Evolutionary conservation across 2,113 vertebrate species (phyloP).

Genomic region (Mesitornis unicolor): DNA sequence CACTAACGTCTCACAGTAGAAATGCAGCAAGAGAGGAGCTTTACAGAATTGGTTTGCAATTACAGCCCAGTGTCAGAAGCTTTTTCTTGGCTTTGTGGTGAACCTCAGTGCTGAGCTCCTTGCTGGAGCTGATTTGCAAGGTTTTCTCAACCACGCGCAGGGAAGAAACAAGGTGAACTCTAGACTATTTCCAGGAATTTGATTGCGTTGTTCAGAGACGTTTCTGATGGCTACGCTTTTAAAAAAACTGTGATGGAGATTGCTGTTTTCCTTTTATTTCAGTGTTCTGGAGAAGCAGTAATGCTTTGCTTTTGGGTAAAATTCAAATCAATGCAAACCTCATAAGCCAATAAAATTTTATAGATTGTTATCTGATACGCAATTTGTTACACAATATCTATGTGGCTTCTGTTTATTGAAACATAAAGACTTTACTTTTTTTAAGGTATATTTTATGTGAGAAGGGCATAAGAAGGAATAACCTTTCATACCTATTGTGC

Average conservation of each 20-base stretch:
- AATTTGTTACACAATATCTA: conserved; percentile 49
- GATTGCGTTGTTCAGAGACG: background rate
- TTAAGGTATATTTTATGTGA: conserved; percentile 34
- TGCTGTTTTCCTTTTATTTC: background rate
- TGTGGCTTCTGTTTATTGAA: conserved; percentile 33
- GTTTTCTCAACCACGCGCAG: background rate
- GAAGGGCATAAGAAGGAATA: conserved; percentile 37
- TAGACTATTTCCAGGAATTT: background rate
- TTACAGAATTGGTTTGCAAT: background rate
- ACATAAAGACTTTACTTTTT: conserved; percentile 49
- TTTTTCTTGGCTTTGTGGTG: background rate
- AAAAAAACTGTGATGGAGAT: background rate
- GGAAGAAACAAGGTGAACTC: background rate
- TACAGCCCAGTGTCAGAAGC: background rate
- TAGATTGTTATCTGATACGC: conserved; percentile 58
- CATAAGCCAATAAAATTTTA: conserved; percentile 25
- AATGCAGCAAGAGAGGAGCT: background rate
- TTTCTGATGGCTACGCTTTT: background rate
- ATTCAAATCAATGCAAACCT: conserved; percentile 38
- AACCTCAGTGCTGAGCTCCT: background rate
- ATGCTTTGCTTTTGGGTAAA: conserved; percentile 24
- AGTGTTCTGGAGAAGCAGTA: background rate
- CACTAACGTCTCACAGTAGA: background rate
- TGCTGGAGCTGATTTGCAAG: background rate
- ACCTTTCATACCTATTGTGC: conserved; percentile 43